phyloP scores from a whole-genome alignment of 2,888 invertebrate genomes.

The Parapristionchus giblindavisi region DNA sequence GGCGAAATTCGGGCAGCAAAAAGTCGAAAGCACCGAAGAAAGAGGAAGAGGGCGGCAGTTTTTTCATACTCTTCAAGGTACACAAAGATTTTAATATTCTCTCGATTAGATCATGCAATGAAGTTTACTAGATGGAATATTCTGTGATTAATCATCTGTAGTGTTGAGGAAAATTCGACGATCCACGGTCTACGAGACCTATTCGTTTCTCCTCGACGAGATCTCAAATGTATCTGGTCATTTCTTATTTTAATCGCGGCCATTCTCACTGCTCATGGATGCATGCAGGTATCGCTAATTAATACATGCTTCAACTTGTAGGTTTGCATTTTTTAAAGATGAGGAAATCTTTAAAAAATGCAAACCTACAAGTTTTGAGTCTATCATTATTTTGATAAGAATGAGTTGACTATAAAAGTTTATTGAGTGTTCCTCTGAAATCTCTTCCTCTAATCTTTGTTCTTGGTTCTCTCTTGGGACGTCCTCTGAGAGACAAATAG shows the following conservation, averaged over 20 bases:
- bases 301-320: too few species aligned
- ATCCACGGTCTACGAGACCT: conserved; percentile 59
- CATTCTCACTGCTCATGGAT: conserved; percentile 51
- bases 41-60: conserved; percentile 14
- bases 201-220: conserved; percentile 43
- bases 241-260: conserved; percentile 47
- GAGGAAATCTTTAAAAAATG: too few species aligned
- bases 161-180: conserved; percentile 53
- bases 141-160: neutral
- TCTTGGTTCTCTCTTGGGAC: too few species aligned
- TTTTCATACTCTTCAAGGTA: conserved; percentile 31
- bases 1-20: conserved; percentile 10
- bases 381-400: too few species aligned
- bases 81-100: too few species aligned
- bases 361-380: too few species aligned
- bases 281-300: conserved; percentile 43
- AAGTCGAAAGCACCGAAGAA: neutral
- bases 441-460: too few species aligned
- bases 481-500: too few species aligned
- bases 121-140: neutral
- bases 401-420: too few species aligned
- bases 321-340: neutral
- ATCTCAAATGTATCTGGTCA: conserved; percentile 52
- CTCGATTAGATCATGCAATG: neutral
- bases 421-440: too few species aligned